Evolutionary conservation across 1,140 invertebrate species (phyloP).

Genomic region (Drosophila murphyi): DNA sequence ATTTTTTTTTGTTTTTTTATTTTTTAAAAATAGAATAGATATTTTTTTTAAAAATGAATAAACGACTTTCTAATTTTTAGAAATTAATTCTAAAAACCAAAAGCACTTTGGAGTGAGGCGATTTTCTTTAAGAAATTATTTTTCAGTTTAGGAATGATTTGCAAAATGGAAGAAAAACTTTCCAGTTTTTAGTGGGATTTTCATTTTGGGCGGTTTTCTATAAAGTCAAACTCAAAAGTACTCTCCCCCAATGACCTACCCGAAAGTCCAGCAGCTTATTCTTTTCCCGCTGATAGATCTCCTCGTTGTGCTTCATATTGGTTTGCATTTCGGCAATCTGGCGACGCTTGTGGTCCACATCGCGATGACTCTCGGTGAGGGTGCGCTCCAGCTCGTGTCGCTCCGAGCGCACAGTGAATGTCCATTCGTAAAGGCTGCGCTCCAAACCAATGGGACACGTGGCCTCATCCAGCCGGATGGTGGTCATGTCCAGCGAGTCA

Average conservation of each 20-base stretch:
- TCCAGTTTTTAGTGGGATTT: too few species aligned
- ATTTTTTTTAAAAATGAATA: too few species aligned
- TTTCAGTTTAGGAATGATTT: too few species aligned
- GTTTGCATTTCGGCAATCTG: conserved; percentile 73
- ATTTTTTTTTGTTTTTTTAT: too few species aligned
- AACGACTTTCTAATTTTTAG: too few species aligned
- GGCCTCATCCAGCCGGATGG: conserved; percentile 89
- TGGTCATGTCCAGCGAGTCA: conserved; percentile 87
- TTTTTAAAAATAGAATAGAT: too few species aligned
- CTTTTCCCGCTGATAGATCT: conserved; percentile 67
- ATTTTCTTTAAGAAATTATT: too few species aligned
- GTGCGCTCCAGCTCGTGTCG: conserved; percentile 85
- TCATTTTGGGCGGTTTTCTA: too few species aligned
- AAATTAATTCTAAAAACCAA: too few species aligned
- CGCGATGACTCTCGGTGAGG: conserved; percentile 84
- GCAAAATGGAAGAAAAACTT: too few species aligned
- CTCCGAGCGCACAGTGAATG: conserved; percentile 87
- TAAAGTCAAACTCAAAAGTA: too few species aligned
- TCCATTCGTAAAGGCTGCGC: conserved; percentile 87
- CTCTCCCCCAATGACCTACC: conserved; percentile 30
- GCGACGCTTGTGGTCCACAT: conserved; percentile 84
- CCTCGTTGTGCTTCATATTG: conserved; percentile 70
- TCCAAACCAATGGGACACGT: conserved; percentile 91
- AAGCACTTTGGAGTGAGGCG: too few species aligned
- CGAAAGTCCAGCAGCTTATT: conserved; percentile 63